Evolutionary conservation across 2,797 vertebrate genomes (phyloP), one percentile per base, ranked within the genome.

Genomic region (Etheostoma perlongum): DNA sequence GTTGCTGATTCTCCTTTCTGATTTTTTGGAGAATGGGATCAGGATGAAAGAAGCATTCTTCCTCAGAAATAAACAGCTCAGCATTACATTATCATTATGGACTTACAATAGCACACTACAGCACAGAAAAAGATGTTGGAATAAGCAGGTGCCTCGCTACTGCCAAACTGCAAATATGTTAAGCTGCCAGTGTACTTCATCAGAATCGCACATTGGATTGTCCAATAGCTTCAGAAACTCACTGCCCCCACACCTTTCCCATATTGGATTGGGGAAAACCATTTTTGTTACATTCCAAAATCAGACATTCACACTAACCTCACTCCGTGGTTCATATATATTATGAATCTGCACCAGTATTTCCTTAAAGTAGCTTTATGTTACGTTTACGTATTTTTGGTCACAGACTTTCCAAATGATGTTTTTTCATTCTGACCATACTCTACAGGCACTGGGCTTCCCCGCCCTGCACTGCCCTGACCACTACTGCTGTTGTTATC

Each of bases 401-500:
- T 49, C n/a, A 44, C 36, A 79, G 33, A 49, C 42, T 40, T 47
- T 52, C 49, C 30, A 67, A 74, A 53, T 68, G 46, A 40, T 11
- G 10, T 68, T 72, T 76, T 18, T 30, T 27, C 7, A 14, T 47
- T 70, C 64, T 73, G 52, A 73, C 62, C 51, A 11, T 4, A 12
- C 68, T 70, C 76, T 21, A 15, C 74, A 81, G 72, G 40, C 67
- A 79, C 81, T 88, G 11, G 78, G 76, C 76, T 78, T 76, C 75
- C 67, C 76, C 83, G 71, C 68, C 74, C 90, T 3, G 14, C 52
- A 16, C 75, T 48, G 63, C 67, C 84, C 86, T 83, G 84, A 72
- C 30, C 30, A 30, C 86, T 80, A 66, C 82, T 78, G 76, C 87
- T 85, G 91, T 87, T 91, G 88, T 90, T 92, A 89, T 93, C 91